Percentiles rank a stretch among this genome's conserved stretches.
phyloP scores from a whole-genome alignment of 2,113 vertebrate genomes.

The human region DNA sequence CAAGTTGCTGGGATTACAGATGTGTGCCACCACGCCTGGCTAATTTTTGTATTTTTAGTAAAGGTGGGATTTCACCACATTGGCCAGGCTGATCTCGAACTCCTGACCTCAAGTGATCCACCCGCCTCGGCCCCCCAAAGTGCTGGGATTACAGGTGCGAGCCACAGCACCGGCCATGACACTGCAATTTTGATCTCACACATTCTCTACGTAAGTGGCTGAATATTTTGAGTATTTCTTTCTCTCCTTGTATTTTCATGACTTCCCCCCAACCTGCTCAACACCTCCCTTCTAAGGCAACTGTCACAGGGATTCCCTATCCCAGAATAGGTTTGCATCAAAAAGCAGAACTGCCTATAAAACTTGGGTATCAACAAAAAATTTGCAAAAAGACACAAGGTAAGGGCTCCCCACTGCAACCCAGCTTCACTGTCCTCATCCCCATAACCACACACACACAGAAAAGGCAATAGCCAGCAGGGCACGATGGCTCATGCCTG shows the following conservation, averaged over 20 bases:
- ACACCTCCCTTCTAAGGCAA: not conserved
- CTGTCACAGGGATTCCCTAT: not conserved
- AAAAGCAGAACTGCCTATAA: not conserved
- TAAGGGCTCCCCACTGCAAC: not conserved
- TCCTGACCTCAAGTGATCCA: too few relatives aligned
- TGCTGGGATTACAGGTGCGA: too few relatives aligned
- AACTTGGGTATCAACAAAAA: not conserved
- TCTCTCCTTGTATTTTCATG: not conserved
- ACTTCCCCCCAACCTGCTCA: not conserved
- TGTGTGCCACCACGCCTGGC: too few relatives aligned
- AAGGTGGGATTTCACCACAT: too few relatives aligned
- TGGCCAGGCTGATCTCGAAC: too few relatives aligned
- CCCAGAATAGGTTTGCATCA: not conserved
- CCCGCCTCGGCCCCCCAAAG: too few relatives aligned
- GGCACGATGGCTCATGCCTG: too few relatives aligned
- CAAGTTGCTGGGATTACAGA: too few relatives aligned
- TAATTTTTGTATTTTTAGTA: too few relatives aligned
- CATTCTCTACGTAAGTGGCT: not conserved
- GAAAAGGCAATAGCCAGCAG: not conserved
- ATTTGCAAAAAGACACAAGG: not conserved
- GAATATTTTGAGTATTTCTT: not conserved
- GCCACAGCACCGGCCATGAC: accelerated
- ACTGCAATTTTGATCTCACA: not conserved
- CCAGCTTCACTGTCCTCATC: accelerated
- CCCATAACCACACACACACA: too few relatives aligned